Evolutionary conservation across 53 echinoderm and acorn worm genomes (phyloP).

Genomic region (Luidia sarsii): DNA sequence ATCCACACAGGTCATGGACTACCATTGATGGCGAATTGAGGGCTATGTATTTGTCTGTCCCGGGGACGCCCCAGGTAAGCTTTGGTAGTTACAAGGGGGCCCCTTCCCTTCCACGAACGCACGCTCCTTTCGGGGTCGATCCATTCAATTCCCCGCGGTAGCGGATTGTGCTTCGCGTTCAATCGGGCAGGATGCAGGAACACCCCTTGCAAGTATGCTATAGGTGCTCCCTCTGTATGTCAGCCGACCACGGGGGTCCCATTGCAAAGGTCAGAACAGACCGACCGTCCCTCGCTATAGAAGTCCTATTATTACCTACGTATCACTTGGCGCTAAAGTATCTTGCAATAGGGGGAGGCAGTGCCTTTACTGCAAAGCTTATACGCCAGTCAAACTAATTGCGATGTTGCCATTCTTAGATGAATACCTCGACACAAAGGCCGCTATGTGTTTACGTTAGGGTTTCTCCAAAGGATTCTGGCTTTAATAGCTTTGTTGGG

Average conservation of each 20-base stretch:
- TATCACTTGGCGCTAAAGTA: background rate
- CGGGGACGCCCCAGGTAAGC: background rate
- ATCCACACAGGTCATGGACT: constrained; percentile 36
- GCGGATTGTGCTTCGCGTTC: constrained; percentile 23
- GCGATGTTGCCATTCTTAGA: background rate
- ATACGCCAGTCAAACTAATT: constrained; percentile 19
- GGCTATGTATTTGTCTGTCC: background rate
- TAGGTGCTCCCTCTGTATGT: constrained; percentile 13
- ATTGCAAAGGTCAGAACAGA: no score
- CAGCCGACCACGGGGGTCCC: background rate
- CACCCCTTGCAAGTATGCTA: constrained; percentile 2
- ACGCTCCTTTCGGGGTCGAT: background rate
- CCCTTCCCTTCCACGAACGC: no score
- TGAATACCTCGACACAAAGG: background rate
- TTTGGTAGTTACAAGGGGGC: background rate
- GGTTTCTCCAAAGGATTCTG: constrained; percentile 23
- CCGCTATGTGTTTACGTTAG: background rate
- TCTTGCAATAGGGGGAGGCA: background rate
- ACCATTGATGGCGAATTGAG: constrained; percentile 15
- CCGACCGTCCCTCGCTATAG: no score
- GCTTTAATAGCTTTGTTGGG: constrained; percentile 7
- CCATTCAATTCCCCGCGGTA: background rate
- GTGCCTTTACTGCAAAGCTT: constrained; percentile 14
- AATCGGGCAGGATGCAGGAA: constrained; percentile 15
- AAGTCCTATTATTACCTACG: background rate